Conservation (phyloP, 2,888 invertebrate species). For the Trypoxylon attenuatum region DNA sequence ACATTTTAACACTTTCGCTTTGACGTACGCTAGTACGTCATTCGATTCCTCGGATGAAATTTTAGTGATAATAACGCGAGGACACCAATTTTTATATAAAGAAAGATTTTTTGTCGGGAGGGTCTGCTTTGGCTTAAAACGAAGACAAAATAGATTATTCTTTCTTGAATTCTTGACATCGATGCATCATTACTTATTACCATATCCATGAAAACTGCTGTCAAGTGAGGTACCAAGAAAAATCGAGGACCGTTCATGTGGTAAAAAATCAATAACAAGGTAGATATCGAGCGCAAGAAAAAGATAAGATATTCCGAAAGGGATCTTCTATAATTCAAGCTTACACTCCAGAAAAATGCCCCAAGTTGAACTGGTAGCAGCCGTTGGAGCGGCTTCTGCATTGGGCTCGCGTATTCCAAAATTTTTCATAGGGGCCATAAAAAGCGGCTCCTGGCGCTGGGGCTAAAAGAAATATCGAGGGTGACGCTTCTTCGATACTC, state of each 20-base stretch:
- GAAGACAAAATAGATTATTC: background rate
- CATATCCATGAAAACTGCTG: too few relatives aligned
- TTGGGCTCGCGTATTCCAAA: constrained; percentile 32
- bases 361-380: constrained; percentile 27
- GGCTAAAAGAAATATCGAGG: constrained; percentile 48
- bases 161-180: background rate
- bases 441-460: constrained; percentile 26
- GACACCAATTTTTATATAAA: background rate
- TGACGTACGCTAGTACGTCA: background rate
- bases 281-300: constrained; percentile 3
- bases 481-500: constrained; percentile 23
- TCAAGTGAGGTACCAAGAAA: too few relatives aligned
- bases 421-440: constrained; percentile 49
- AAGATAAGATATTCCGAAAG: too few relatives aligned
- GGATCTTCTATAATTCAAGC: constrained; percentile 37
- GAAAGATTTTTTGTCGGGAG: background rate
- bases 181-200: too few relatives aligned
- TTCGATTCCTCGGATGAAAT: background rate
- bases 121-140: background rate
- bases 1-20: too few relatives aligned
- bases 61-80: background rate
- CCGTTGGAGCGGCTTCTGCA: constrained; percentile 20
- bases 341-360: constrained; percentile 5
- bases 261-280: constrained; percentile 3
- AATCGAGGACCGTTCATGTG: background rate